Conservation (phyloP, 2,888 invertebrate genomes). For the Callyntrura sp. region DNA sequence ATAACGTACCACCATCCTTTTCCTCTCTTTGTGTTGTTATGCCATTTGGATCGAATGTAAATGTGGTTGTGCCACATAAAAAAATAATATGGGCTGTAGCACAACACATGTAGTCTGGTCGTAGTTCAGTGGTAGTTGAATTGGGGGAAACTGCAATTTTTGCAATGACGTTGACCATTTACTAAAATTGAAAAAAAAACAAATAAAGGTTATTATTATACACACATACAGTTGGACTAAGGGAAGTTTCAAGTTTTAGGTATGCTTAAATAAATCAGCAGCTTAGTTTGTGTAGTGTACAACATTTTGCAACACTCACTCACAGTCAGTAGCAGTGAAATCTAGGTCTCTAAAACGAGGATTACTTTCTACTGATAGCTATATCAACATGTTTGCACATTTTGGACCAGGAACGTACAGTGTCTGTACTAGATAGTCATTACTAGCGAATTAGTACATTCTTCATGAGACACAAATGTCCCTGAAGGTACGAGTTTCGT, state of each 20-base stretch:
- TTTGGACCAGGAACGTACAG: background rate
- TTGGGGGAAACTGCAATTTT: background rate
- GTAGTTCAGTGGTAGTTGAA: background rate
- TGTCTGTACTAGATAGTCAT: background rate
- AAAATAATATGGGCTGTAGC: background rate
- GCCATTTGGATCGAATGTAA: conserved; percentile 16
- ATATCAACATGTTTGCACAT: background rate
- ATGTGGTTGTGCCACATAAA: conserved; percentile 34
- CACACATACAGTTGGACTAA: background rate
- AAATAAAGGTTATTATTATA: conserved; percentile 41
- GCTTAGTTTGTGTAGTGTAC: background rate
- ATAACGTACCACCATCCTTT: conserved; percentile 60
- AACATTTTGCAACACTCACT: too few species aligned
- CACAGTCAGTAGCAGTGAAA: background rate
- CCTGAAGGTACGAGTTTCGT: too few species aligned
- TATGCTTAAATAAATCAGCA: conserved; percentile 9
- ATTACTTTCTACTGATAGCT: background rate
- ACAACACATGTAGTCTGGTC: background rate
- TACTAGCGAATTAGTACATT: too few species aligned
- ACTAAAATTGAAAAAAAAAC: conserved; percentile 50
- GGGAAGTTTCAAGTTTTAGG: background rate
- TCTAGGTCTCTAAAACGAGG: background rate
- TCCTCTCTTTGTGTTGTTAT: conserved; percentile 57
- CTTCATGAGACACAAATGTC: too few species aligned
- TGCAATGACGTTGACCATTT: conserved; percentile 23